Conservation (phyloP, 2,888 invertebrate species). For the Patella caerulea region DNA sequence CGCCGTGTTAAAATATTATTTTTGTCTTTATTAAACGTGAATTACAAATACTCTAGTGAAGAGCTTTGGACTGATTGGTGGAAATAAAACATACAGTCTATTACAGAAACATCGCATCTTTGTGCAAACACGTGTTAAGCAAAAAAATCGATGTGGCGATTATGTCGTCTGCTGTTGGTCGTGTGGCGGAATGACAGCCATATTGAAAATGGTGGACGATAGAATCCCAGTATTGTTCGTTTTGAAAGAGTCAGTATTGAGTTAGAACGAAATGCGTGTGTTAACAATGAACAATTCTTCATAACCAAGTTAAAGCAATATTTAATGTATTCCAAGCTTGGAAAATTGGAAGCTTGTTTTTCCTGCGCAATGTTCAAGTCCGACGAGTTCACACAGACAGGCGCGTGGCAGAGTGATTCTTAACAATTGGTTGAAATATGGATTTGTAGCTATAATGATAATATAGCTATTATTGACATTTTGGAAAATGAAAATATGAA, state of each 20-base stretch:
- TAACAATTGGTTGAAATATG: not conserved
- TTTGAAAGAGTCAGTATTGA: not conserved
- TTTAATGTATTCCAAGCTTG: not conserved
- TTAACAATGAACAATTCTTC: not conserved
- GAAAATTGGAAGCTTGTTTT: too few relatives aligned
- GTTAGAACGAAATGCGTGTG: not conserved
- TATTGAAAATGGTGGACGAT: not conserved
- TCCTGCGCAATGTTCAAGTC: too few relatives aligned
- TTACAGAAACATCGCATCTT: constrained; percentile 1
- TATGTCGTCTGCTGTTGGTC: constrained; percentile 7
- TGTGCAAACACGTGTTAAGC: constrained; percentile 9
- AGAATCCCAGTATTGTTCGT: not conserved
- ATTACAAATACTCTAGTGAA: constrained; percentile 3
- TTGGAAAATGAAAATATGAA: too few relatives aligned
- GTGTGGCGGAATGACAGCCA: constrained; percentile 7
- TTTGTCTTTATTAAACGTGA: constrained; percentile 6
- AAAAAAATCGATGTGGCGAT: constrained; percentile 3
- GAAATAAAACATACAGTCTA: constrained; percentile 3
- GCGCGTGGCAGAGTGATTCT: not conserved
- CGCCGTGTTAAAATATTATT: constrained; percentile 5
- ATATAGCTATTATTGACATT: not conserved
- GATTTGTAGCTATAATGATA: constrained; percentile 4
- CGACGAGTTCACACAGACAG: not conserved
- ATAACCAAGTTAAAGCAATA: not conserved
- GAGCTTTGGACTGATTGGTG: not conserved